Evolutionary conservation across 2,797 vertebrate species (phyloP), one percentile per base, ranked within the genome.

Genomic region (Nannoperca australis): DNA sequence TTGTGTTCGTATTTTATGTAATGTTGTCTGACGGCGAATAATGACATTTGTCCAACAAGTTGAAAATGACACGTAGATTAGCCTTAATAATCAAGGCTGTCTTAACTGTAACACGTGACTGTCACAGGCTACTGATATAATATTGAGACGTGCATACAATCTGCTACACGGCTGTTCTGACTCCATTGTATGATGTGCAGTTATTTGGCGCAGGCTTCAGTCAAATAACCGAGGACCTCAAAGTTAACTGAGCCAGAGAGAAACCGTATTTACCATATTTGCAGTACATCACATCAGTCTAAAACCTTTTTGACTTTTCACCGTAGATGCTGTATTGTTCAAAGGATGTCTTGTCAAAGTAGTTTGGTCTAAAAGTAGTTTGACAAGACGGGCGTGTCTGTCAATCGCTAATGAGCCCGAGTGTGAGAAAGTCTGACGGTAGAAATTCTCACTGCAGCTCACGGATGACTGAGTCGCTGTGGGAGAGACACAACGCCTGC

Each of bases 381-480:
- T 11, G 47, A 49, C 47, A 47, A 7, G 44, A 47, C 44, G 4
- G 20, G 20, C 9, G 3, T 22, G 61, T 81, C 70, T 88, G 81
- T 70, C 61, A 62, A 81, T n/a, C n/a, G n/a, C n/a, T n/a, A n/a
- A n/a, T n/a, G n/a, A n/a, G n/a, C n/a, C n/a, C n/a, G 74, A 82
- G 75, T 91, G 91, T 93, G 92, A 94, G 93, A 94, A 94, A 91
- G 88, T 91, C 84, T 91, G 87, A 92, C 79, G 30, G 8, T 20
- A 64, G 82, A 78, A 58, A 77, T 93, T 92, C 92, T 91, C 94
- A 92, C 86, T 76, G 84, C 91, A 92, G 90, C 65, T 90, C 89
- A 88, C 81, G 88, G 89, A 81, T 92, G 91, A 86, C 73, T 62
- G 89, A 49, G 5, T 85, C 74, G 10, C 79, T 50, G 70, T 62